Conservation (phyloP, 2,888 invertebrate species). For the Ophioninae sp. region DNA sequence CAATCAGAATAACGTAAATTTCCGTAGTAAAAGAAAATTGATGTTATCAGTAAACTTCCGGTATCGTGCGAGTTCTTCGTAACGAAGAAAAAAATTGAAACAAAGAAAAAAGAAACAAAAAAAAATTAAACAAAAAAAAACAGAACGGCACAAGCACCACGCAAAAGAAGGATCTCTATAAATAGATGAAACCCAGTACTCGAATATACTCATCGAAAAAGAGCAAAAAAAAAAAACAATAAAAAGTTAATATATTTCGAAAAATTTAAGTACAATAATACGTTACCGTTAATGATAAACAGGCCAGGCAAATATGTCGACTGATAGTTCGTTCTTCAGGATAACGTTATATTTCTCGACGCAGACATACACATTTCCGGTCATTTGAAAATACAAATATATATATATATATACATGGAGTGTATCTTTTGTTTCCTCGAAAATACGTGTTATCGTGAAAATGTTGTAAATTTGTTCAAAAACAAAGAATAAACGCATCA, state of each 20-base stretch:
- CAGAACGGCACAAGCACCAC: slow-evolving; percentile 3
- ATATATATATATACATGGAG: too few relatives aligned
- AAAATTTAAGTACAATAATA: slow-evolving; percentile 27
- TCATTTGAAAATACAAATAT: slow-evolving; percentile 11
- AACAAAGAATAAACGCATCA: slow-evolving; percentile 48
- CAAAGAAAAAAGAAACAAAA: too few relatives aligned
- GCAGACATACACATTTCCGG: slow-evolving; percentile 17
- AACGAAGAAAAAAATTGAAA: neutral
- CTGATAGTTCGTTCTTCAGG: slow-evolving; percentile 6
- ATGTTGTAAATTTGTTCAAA: slow-evolving; percentile 48
- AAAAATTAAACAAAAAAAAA: too few relatives aligned
- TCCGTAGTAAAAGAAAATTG: neutral
- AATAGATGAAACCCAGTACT: slow-evolving; percentile 16
- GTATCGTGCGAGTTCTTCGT: slow-evolving; percentile 1
- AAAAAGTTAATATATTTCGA: slow-evolving; percentile 4
- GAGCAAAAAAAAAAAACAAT: slow-evolving; percentile 4
- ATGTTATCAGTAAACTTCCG: too few relatives aligned
- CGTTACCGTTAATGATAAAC: neutral
- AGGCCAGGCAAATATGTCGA: slow-evolving; percentile 29
- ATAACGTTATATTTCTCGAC: slow-evolving; percentile 17
- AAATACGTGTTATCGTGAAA: slow-evolving; percentile 41
- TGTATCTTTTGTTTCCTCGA: slow-evolving; percentile 18
- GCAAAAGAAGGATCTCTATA: too few relatives aligned
- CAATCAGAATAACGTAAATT: neutral
- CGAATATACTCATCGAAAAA: slow-evolving; percentile 19